phyloP scores from a whole-genome alignment of 2,113 vertebrate genomes.

The Carettochelys insculpta region DNA sequence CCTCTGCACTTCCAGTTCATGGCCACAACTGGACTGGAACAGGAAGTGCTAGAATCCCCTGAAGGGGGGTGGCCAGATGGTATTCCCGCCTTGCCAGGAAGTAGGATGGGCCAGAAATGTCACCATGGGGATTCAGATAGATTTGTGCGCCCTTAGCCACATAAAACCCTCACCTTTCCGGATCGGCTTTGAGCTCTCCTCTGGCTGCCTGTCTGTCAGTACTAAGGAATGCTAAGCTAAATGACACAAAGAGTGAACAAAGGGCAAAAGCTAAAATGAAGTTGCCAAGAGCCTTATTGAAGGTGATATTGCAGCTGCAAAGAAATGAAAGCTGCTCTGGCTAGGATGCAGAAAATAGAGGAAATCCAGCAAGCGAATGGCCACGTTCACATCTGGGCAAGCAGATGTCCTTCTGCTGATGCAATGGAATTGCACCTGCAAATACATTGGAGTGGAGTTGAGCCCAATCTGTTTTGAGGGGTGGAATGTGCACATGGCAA shows the following conservation, averaged over 20 bases:
- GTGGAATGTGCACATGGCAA: background rate
- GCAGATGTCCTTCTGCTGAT: background rate
- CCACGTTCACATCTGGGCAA: background rate
- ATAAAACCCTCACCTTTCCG: background rate
- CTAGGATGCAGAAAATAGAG: background rate
- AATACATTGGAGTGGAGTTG: background rate
- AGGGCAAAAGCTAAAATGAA: background rate
- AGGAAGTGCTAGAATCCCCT: background rate
- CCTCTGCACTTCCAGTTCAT: background rate
- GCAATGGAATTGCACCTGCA: background rate
- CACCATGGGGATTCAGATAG: background rate
- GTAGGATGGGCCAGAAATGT: background rate
- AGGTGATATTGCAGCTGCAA: background rate
- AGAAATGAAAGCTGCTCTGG: background rate
- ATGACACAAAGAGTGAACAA: background rate
- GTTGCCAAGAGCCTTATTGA: no score
- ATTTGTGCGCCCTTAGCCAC: background rate
- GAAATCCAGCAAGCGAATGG: background rate
- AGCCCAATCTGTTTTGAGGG: background rate
- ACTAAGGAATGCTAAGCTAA: fast-evolving
- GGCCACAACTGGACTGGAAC: background rate
- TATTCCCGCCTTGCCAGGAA: background rate
- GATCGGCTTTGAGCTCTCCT: background rate
- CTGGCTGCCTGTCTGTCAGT: fast-evolving
- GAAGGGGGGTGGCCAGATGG: background rate